Percentiles rank a stretch among this genome's conserved stretches.
These are phyloP conservation scores for Borostomias antarcticus DNA, from an alignment of 2,797 vertebrate species.

Conservation along the genomic window DNA sequence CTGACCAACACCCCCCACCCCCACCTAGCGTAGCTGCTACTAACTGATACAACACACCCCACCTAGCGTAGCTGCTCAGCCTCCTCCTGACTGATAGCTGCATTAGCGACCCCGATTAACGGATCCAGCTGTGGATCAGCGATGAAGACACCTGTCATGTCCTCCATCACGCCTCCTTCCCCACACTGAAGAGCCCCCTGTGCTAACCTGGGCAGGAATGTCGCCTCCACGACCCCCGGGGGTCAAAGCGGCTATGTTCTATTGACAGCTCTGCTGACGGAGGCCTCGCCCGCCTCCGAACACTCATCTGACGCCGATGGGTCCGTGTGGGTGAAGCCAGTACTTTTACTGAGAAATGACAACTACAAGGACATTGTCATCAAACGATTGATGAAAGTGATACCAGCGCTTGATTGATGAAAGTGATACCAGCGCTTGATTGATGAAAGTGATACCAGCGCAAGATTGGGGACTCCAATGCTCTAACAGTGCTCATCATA, in stretches of 20 bases:
- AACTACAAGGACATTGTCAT: slow-evolving; percentile 3
- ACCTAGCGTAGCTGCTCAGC: slow-evolving; percentile 19
- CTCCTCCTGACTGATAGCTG: slow-evolving; percentile 32
- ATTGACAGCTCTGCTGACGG: slow-evolving; percentile 24
- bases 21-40: background rate
- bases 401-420: too few species aligned
- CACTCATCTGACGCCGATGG: too few species aligned
- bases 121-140: slow-evolving; percentile 54
- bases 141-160: slow-evolving; percentile 68
- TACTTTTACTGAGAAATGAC: slow-evolving; percentile 3
- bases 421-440: too few species aligned
- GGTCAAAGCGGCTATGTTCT: slow-evolving; percentile 47
- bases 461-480: too few species aligned
- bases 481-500: too few species aligned
- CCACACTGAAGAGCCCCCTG: slow-evolving; percentile 51
- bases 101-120: slow-evolving; percentile 63
- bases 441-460: too few species aligned
- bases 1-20: too few species aligned
- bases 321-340: too few species aligned
- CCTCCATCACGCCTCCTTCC: slow-evolving; percentile 60
- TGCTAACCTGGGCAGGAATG: slow-evolving; percentile 69
- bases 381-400: background rate
- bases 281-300: too few species aligned
- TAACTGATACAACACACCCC: too few species aligned
- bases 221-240: slow-evolving; percentile 43